Conservation (phyloP, 53 echinoderm and acorn worm species). For the Hippasteria phrygiana region DNA sequence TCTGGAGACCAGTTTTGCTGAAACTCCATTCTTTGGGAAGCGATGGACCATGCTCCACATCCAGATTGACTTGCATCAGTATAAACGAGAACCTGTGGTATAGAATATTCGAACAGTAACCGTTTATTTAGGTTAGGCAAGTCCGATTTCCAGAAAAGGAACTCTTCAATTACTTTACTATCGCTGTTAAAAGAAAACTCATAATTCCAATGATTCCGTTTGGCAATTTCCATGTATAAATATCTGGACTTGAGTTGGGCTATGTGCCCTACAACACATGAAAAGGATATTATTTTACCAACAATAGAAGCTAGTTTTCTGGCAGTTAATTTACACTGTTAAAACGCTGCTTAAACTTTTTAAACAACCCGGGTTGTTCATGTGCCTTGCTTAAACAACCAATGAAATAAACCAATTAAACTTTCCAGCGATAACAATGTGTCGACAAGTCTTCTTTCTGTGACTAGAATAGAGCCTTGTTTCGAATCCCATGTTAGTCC, state of each 20-base stretch:
- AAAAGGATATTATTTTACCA: slow-evolving; percentile 40
- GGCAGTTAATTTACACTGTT: slow-evolving; percentile 12
- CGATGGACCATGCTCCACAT: too few species aligned
- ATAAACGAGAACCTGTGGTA: too few species aligned
- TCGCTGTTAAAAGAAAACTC: background rate
- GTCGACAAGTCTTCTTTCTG: background rate
- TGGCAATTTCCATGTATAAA: slow-evolving; percentile 12
- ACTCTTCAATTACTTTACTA: slow-evolving; percentile 29
- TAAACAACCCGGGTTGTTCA: too few species aligned
- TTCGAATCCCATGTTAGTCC: slow-evolving; percentile 43
- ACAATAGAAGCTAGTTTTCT: slow-evolving; percentile 25
- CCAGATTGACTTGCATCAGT: too few species aligned
- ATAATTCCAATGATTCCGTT: slow-evolving; percentile 50
- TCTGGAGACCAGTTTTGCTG: too few species aligned
- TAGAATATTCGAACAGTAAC: too few species aligned
- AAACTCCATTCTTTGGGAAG: too few species aligned
- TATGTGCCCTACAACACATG: slow-evolving; percentile 11
- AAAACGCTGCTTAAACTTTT: too few species aligned
- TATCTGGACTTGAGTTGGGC: slow-evolving; percentile 36
- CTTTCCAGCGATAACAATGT: background rate
- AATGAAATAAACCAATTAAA: background rate
- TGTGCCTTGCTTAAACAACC: too few species aligned
- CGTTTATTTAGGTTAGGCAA: slow-evolving; percentile 9
- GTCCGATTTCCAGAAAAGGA: slow-evolving; percentile 46
- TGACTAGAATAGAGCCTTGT: slow-evolving; percentile 19